phyloP scores from a whole-genome alignment of 1,140 invertebrate species.

The Daktulosphaira vitifoliae region DNA sequence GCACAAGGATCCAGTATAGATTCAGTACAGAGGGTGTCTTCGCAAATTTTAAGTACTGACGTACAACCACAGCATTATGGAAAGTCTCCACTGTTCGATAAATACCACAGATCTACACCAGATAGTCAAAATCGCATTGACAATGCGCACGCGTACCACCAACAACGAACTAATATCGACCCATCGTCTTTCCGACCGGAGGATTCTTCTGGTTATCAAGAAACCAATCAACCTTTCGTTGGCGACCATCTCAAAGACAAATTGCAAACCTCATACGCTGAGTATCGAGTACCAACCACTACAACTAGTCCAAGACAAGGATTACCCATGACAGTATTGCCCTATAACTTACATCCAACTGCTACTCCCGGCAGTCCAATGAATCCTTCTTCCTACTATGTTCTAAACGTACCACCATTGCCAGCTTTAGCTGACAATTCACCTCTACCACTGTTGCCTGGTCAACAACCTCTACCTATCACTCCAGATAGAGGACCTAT shows the following conservation, averaged over 20 bases:
- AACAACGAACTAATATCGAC: constrained; percentile 13
- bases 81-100: constrained; percentile 5
- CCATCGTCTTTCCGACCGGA: constrained; percentile 6
- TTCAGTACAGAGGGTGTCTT: background rate
- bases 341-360: background rate
- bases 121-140: background rate
- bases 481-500: constrained; percentile 8
- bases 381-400: background rate
- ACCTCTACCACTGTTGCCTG: background rate
- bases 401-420: constrained; percentile 14
- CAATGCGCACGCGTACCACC: constrained; percentile 14
- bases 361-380: background rate
- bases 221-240: constrained; percentile 21
- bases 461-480: constrained; percentile 23
- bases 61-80: background rate
- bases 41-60: constrained; percentile 3
- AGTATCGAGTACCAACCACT: background rate
- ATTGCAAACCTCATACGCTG: background rate
- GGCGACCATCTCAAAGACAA: constrained; percentile 22
- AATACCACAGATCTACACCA: constrained; percentile 9
- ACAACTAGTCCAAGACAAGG: background rate
- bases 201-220: constrained; percentile 7
- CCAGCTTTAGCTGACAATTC: constrained; percentile 3
- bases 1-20: constrained; percentile 14
- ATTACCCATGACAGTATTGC: background rate